Conservation (phyloP, 2,797 vertebrate genomes). For the Tolypeutes matacus region DNA sequence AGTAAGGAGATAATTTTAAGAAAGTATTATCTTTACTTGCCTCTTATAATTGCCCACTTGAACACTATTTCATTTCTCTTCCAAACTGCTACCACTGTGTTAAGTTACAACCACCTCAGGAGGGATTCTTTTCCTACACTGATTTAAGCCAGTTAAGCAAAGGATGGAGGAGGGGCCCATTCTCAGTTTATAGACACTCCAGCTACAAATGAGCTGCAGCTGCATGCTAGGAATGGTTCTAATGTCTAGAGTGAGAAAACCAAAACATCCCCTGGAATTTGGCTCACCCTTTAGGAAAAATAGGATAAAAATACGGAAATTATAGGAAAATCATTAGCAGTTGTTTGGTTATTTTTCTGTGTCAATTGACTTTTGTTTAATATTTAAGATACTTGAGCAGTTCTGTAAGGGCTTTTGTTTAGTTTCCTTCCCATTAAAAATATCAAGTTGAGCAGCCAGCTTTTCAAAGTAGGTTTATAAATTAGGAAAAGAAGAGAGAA, state of each 20-base stretch:
- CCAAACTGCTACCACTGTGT: not conserved
- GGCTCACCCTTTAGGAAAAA: conserved; percentile 17
- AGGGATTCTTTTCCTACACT: not conserved
- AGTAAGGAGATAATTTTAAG: not conserved
- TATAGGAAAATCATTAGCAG: conserved; percentile 70
- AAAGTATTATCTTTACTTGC: not conserved
- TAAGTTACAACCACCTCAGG: not conserved
- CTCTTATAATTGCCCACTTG: not conserved
- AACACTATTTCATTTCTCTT: not conserved
- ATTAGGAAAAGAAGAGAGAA: conserved; percentile 45
- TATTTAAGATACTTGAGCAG: conserved; percentile 75
- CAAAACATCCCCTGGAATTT: conserved; percentile 61
- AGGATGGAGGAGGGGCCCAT: not conserved
- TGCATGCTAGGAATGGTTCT: not conserved
- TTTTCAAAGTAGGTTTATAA: not conserved
- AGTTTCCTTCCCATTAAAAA: conserved; percentile 33
- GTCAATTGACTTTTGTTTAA: conserved; percentile 78
- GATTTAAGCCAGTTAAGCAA: not conserved
- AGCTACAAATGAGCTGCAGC: conserved; percentile 47
- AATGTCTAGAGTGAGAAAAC: not conserved
- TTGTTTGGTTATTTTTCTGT: conserved; percentile 76
- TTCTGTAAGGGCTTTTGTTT: conserved; percentile 55
- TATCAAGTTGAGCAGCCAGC: not conserved
- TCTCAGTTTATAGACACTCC: not conserved
- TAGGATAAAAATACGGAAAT: conserved; percentile 72